Base-by-base conservation (phyloP, 1,140 invertebrate genomes). In the Acyrthosiphon pisum region DNA sequence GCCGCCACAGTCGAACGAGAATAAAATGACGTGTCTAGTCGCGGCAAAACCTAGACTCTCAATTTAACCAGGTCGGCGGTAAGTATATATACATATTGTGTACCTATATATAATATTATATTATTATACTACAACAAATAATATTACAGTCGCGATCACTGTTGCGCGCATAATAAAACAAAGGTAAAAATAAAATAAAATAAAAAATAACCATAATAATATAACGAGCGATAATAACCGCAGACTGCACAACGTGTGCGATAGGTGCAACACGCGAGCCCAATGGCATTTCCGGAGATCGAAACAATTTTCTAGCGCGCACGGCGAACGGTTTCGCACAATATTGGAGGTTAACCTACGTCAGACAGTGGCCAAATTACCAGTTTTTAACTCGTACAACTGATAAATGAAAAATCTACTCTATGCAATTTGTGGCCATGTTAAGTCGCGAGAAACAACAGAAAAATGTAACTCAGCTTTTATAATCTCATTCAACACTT, bases 211-310 rank as follows among this genome's bases (percentile, higher is more conserved):
- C 7, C 20, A 83, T 83, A 76, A 83, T 83, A 76, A 41, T 35
- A 88, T 53, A 53, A 88, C 46, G 46, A 88, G n/a, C 46, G n/a
- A 35, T 35, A 88, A 90, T 90, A 90, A 68, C 89, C 53, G 26
- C 56, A 37, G 87, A 56, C 53, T 37, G 18, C 37, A 68, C 41
- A 60, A 90, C 53, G 56, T 90, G 53, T 41, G 14, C 11, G 46
- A 26, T 26, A 56, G 9, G 18, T 26, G 46, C 46, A n/a, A 91
- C 68, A 90, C 60, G 87, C 35, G 26, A 86, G 48, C 50, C 22
- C 41, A 90, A 86, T 86, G 91, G 91, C 35, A 93, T 93, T 93
- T 93, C 91, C 91, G 91, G 91, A 93, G 91, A 84, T 22, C 6
- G 14, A n/a, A 60, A 90, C 56, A 30, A 20, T 44, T 89, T 89